phyloP scores from a whole-genome alignment of 2,797 vertebrate genomes.

The Gouania willdenowi region DNA sequence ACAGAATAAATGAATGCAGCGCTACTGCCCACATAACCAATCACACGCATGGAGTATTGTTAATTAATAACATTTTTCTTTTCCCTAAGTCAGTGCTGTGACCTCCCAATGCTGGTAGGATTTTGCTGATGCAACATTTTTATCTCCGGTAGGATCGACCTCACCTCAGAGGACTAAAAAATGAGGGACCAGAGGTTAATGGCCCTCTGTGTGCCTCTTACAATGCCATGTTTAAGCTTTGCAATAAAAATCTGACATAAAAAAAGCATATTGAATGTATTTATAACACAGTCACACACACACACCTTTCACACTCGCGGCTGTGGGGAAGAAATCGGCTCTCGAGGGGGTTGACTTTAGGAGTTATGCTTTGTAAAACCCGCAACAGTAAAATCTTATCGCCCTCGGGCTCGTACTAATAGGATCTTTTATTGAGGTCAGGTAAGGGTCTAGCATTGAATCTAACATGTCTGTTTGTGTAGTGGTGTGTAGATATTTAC shows the following conservation, averaged over 20 bases:
- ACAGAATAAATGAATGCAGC: too few relatives aligned
- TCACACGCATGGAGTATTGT: too few relatives aligned
- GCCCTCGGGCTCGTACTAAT: slow-evolving; percentile 52
- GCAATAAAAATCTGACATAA: slow-evolving; percentile 12
- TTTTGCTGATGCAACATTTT: slow-evolving; percentile 8
- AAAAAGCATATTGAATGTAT: slow-evolving; percentile 2
- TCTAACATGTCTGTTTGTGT: not conserved
- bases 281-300: slow-evolving; percentile 7
- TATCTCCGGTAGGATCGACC: not conserved
- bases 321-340: slow-evolving; percentile 45
- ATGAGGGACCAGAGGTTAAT: too few relatives aligned
- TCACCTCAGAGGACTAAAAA: too few relatives aligned
- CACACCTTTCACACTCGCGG: slow-evolving; percentile 16
- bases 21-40: too few relatives aligned
- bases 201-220: not conserved
- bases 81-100: too few relatives aligned
- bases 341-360: slow-evolving; percentile 40
- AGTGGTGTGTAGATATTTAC: not conserved
- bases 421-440: slow-evolving; percentile 65
- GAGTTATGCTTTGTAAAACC: slow-evolving; percentile 56
- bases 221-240: not conserved
- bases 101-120: not conserved
- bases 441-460: slow-evolving; percentile 20
- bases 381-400: slow-evolving; percentile 45
- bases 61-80: too few relatives aligned